Base-by-base conservation (phyloP, 2,888 invertebrate species). In the Lasioglossum malachurum region DNA sequence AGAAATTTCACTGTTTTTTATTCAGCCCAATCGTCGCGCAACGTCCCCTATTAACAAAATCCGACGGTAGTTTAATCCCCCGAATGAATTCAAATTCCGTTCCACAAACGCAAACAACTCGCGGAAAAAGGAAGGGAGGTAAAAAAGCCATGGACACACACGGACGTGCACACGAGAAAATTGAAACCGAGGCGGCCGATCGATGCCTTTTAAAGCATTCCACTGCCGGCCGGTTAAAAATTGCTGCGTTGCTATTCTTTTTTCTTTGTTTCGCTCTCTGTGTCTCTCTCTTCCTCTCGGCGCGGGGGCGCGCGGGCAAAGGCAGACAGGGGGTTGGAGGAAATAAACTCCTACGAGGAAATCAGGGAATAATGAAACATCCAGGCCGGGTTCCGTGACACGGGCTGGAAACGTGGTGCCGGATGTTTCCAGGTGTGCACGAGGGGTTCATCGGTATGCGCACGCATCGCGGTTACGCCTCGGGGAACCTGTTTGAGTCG, bases 401-500 rank as follows among this genome's bases (percentile, higher is more conserved):
- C 69, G 41, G 31, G 46, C 41, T 67, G 44, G 64, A 12, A 35
- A 46, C 27, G 44, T 67, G 57, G 57, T n/a, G 57, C 23, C 84
- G 84, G 84, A 84, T 86, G 84, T 81, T 81, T 77, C 81, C 77
- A 84, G 77, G 84, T 86, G 78, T 82, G 79, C 80, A 69, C 35
- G 44, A 53, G 60, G 64, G 84, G 73, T 76, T 83, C 75, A 72
- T 72, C 85, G 75, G 78, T 60, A 73, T 83, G 84, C 83, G 90
- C 80, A 89, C 84, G 86, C 86, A 84, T 71, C 79, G 76, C 46
- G 76, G 78, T 75, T 83, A 85, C 87, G 87, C 92, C 89, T 90
- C 83, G 83, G 92, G 89, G 92, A 91, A 92, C 93, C 91, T 93
- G 93, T 93, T 92, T 91, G 92, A 93, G 92, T 88, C 90, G 88